Conservation (phyloP, 2,888 invertebrate species). For the Meandrusa payeni region DNA sequence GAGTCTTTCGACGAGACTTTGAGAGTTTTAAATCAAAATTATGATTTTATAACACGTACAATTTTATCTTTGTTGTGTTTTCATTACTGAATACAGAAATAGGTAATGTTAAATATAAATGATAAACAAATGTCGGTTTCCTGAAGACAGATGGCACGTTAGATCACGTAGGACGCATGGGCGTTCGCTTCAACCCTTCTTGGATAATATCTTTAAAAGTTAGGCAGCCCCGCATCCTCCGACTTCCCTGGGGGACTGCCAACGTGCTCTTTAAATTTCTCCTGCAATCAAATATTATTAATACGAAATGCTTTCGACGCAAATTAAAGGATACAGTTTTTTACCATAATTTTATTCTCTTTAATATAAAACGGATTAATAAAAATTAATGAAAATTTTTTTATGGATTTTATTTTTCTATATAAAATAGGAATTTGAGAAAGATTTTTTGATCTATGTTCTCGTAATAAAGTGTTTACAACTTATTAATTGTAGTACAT, state of each 20-base stretch:
- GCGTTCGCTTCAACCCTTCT: constrained; percentile 66
- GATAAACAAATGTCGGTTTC: constrained; percentile 66
- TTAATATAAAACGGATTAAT: too few species aligned
- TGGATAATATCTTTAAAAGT: constrained; percentile 81
- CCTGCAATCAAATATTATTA: constrained; percentile 67
- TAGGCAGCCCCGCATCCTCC: constrained; percentile 45
- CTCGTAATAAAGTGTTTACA: too few species aligned
- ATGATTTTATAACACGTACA: not conserved
- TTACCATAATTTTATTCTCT: too few species aligned
- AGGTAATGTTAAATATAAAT: constrained; percentile 1
- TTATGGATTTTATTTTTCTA: too few species aligned
- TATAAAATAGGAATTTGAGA: too few species aligned
- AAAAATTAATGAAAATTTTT: too few species aligned
- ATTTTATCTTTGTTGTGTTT: not conserved
- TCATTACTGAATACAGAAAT: too few species aligned
- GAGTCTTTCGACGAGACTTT: too few species aligned
- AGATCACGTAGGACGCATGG: constrained; percentile 69
- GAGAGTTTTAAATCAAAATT: too few species aligned
- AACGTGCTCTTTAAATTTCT: constrained; percentile 64
- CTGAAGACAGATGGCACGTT: constrained; percentile 71
- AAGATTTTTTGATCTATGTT: too few species aligned
- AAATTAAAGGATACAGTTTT: too few species aligned
- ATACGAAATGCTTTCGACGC: constrained; percentile 30
- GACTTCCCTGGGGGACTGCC: constrained; percentile 41
- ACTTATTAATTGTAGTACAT: too few species aligned